Base-by-base conservation (phyloP, 2,888 invertebrate species). In the Lordiphosa andalusiaca region DNA sequence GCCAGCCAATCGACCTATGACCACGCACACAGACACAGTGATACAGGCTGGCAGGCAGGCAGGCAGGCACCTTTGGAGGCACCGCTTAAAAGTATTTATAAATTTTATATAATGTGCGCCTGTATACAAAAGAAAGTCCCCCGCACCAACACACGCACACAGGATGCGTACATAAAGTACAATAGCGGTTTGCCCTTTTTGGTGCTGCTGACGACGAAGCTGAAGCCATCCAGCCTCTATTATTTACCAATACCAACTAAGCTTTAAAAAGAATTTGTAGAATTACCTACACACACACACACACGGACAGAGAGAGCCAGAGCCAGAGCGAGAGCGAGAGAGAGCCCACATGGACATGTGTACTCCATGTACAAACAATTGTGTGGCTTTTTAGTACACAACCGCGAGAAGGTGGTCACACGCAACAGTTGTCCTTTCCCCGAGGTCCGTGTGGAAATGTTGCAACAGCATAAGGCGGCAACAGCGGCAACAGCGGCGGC, bases 101-200 rank as follows among this genome's bases (percentile, higher is more conserved):
- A 78, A 78, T 74, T 78, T 74, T 78, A 81, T 78, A 81, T 78
- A 74, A 78, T 72, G 68, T 74, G 67, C 58, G 67, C 58, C 46
- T 66, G 61, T 50, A 67, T 61, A 72, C 74, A 71, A 49, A 60
- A 53, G 53, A 62, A 48, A 61, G 6, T 23, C 33, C 25, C 42
- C 7, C n/a, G 33, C 19, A 58, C 16, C 16, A 1, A 16, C 57
- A 38, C 36, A 57, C 33, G 42, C 0, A 36, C 23, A 23, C 5
- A 10, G 0, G 16, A 36, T 48, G 51, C 58, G 49, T 67, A 69
- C 67, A 71, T 70, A 61, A 65, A 76, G 76, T 76, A 80, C 69
- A 69, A 73, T 69, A 65, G 69, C 71, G 52, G 65, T 65, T 80
- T 78, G 73, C 63, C 71, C 83, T 76, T 73, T 76, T 69, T 53